Percentiles rank a stretch among this genome's conserved stretches.
Conservation (phyloP, 2,113 vertebrate species). For the Cygnus atratus region DNA sequence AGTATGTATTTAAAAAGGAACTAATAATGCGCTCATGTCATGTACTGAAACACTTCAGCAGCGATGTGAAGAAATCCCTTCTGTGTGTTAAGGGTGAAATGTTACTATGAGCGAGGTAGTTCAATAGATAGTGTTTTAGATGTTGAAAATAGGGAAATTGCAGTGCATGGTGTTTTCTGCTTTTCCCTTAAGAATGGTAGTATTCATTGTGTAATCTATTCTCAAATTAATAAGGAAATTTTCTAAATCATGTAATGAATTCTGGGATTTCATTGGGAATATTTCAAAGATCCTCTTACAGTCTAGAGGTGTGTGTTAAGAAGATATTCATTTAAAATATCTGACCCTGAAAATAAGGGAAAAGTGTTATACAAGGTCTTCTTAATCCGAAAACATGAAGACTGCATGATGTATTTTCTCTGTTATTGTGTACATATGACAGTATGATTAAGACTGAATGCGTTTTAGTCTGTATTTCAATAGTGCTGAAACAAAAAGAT, state of each 20-base stretch:
- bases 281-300: neutral
- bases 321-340: neutral
- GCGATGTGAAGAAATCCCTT: neutral
- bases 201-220: neutral
- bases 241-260: neutral
- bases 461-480: neutral
- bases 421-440: neutral
- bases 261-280: neutral
- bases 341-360: neutral
- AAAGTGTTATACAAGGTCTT: neutral
- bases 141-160: neutral
- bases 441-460: neutral
- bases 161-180: neutral
- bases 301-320: neutral
- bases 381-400: neutral
- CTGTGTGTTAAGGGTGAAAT: neutral
- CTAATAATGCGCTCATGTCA: neutral
- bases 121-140: neutral
- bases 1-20: neutral
- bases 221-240: neutral
- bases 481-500: neutral
- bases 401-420: neutral
- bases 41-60: neutral
- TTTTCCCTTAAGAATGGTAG: neutral
- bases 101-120: fast-evolving